These are phyloP conservation scores for Pogonus chalceus DNA, from an alignment of 1,140 invertebrate genomes.

Conservation along the genomic window DNA sequence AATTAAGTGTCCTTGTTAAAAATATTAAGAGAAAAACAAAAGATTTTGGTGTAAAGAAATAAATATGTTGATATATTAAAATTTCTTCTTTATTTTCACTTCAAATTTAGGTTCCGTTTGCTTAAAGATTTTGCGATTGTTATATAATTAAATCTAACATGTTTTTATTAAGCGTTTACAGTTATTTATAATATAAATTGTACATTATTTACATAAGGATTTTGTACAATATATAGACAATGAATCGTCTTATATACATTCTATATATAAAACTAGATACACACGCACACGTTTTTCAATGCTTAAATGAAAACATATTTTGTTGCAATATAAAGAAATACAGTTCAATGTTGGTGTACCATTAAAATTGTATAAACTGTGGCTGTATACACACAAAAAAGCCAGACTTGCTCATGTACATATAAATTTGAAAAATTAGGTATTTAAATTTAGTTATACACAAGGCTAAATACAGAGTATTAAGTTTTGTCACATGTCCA, in stretches of 20 bases:
- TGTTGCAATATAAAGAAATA: background rate
- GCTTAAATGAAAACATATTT: background rate
- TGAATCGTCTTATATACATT: constrained; percentile 10
- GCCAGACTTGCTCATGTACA: background rate
- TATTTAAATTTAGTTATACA: no score
- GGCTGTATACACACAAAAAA: background rate
- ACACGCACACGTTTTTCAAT: background rate
- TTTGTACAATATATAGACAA: constrained; percentile 12
- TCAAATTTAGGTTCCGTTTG: background rate
- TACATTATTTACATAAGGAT: constrained; percentile 7
- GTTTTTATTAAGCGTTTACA: constrained; percentile 10
- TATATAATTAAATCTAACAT: constrained; percentile 10
- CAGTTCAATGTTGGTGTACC: background rate
- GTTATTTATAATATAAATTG: constrained; percentile 7
- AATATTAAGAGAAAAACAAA: constrained; percentile 59
- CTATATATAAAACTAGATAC: constrained; percentile 7
- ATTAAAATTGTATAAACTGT: background rate
- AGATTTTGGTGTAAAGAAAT: constrained; percentile 23
- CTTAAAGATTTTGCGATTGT: background rate
- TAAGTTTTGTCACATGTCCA: no score
- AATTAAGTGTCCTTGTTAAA: constrained; percentile 58
- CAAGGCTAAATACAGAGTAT: no score
- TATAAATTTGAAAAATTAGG: no score
- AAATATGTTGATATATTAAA: no score
- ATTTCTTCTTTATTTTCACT: no score